Evolutionary conservation across 2,888 invertebrate species (phyloP), one percentile per base, ranked within the genome.

Genomic region (Lithosia quadra): DNA sequence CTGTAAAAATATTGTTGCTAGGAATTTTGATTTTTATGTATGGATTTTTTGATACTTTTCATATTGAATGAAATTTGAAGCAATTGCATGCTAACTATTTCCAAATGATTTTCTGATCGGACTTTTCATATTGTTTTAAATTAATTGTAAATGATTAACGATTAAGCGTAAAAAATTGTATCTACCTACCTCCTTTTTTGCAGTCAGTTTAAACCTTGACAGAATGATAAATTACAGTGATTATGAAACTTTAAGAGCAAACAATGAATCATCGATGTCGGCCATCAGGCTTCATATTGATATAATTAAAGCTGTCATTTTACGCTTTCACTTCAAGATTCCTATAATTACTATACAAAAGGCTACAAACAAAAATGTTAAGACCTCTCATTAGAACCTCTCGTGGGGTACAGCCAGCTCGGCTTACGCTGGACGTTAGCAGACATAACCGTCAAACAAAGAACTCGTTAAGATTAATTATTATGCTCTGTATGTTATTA

Each of bases 401-500:
- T 22, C 11, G 15, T 58, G 62, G 57, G 21, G 9, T 33, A 36
- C 11, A n/a, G 43, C 34, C 55, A 58, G 68, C 22, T 67, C 73
- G 34, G 49, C 28, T 60, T 43, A 69, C 18, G 69, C 49, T 68
- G 68, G 75, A 11, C 65, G 2, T 8, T 61, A 24, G 64, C 68
- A 64, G 60, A 77, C 68, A 75, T 72, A 72, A 71, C 73, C 72
- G 70, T 71, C 72, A 78, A 79, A 71, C 68, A 73, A 73, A 75
- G 71, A 72, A 75, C 65, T 77, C 67, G 69, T 73, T 78, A 67
- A 68, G 68, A 77, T 77, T 72, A 77, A 77, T 77, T 73, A 76
- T 73, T 64, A 36, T 43, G 34, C 65, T 65, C 24, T 68, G 66
- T 67, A 68, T 76, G 64, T 71, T 64, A 75, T 69, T 64, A 73